phyloP scores from a whole-genome alignment of 2,888 invertebrate genomes.

The Portevinia maculata region DNA sequence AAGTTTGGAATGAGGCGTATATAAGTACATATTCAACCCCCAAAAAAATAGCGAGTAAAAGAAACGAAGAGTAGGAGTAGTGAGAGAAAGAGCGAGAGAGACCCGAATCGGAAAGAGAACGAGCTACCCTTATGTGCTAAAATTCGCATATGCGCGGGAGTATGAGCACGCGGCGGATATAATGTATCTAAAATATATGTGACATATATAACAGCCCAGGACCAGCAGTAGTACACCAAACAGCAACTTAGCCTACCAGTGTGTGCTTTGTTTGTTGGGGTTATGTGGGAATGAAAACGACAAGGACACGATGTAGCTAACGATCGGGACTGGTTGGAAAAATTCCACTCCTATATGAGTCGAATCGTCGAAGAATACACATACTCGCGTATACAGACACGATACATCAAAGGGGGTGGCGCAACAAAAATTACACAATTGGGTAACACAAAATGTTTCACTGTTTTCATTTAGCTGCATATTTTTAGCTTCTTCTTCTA shows the following conservation, averaged over 20 bases:
- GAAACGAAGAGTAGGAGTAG: constrained; percentile 35
- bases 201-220: constrained; percentile 66
- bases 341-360: constrained; percentile 73
- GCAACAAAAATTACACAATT: constrained; percentile 74
- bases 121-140: constrained; percentile 67
- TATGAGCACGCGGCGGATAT: constrained; percentile 74
- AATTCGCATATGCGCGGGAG: constrained; percentile 74
- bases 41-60: constrained; percentile 39
- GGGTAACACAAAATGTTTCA: constrained; percentile 72
- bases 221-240: constrained; percentile 44
- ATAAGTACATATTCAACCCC: constrained; percentile 49
- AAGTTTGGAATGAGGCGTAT: constrained; percentile 46
- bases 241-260: constrained; percentile 35
- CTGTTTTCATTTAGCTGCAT: constrained; percentile 60
- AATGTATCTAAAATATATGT: constrained; percentile 74
- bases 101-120: constrained; percentile 24
- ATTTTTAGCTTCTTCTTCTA: constrained; percentile 23
- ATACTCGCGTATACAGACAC: constrained; percentile 38
- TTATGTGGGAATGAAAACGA: constrained; percentile 73
- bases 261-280: constrained; percentile 72
- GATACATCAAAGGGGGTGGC: constrained; percentile 60
- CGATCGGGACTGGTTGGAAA: constrained; percentile 73
- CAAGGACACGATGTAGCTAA: constrained; percentile 71
- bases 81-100: constrained; percentile 8
- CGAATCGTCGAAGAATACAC: constrained; percentile 58